Evolutionary conservation across 2,113 vertebrate species (phyloP).

Genomic region (Patagioenas fasciata): DNA sequence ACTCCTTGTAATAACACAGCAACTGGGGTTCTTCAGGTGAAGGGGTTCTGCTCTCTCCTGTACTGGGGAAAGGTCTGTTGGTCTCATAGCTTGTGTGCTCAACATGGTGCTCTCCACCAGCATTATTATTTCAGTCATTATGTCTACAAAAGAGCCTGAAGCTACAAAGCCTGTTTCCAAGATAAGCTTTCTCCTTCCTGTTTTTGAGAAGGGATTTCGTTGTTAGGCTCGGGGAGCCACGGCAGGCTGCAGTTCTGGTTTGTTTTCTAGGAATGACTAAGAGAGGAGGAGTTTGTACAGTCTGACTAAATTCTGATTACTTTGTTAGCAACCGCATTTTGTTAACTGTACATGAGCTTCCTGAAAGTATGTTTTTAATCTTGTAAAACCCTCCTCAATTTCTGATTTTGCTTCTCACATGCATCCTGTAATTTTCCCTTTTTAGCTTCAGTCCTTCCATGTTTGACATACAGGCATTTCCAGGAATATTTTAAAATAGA

Average conservation of each 20-base stretch:
- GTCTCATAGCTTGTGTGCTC: accelerated
- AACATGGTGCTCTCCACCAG: neutral
- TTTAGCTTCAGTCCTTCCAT: neutral
- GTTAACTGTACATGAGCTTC: slow-evolving; percentile 26
- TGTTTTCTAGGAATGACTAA: slow-evolving; percentile 65
- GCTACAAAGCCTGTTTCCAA: neutral
- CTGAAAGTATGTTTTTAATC: slow-evolving; percentile 7
- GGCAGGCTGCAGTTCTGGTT: slow-evolving; percentile 2
- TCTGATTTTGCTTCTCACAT: neutral
- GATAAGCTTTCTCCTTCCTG: slow-evolving; percentile 18
- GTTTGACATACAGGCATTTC: slow-evolving; percentile 8
- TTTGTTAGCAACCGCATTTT: neutral
- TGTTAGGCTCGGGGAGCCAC: neutral
- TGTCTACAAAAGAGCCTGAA: neutral
- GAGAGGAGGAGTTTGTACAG: neutral
- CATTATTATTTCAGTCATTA: neutral
- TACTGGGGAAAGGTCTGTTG: neutral
- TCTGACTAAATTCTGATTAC: slow-evolving; percentile 8
- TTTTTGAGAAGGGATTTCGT: slow-evolving; percentile 16
- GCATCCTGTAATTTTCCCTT: slow-evolving; percentile 18
- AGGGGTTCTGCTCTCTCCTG: neutral
- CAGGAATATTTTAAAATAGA: neutral
- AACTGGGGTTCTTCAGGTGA: neutral
- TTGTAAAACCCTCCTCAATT: neutral
- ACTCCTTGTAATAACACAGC: neutral